Percentiles rank a stretch among this genome's conserved stretches.
Evolutionary conservation across 1,140 invertebrate genomes (phyloP).

Genomic region (Ceratitis capitata): DNA sequence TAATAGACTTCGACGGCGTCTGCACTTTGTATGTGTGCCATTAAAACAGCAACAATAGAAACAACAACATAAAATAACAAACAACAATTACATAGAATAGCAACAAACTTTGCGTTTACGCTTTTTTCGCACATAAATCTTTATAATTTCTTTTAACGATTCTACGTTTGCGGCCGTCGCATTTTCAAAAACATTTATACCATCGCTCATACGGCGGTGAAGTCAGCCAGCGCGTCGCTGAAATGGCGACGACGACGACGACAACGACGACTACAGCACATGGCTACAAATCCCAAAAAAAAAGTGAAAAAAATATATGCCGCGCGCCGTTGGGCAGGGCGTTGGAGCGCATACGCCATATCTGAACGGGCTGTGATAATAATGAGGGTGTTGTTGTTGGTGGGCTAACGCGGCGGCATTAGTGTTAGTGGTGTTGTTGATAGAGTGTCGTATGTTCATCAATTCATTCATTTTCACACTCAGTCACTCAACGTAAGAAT

Average conservation of each 20-base stretch:
- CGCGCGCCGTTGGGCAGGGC: conserved; percentile 19
- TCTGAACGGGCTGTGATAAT: not conserved
- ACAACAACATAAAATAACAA: too few species aligned
- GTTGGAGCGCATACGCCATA: conserved; percentile 33
- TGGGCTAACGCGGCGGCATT: not conserved
- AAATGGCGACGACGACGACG: conserved; percentile 29
- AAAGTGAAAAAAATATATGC: too few species aligned
- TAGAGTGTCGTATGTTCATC: not conserved
- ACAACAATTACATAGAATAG: not conserved
- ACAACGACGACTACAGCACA: conserved; percentile 6
- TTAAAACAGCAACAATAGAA: not conserved
- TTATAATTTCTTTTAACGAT: conserved; percentile 26
- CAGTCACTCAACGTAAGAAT: not conserved
- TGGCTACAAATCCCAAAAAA: not conserved
- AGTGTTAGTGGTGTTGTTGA: not conserved
- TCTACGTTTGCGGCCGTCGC: conserved; percentile 8
- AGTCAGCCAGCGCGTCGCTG: conserved; percentile 31
- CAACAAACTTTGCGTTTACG: not conserved
- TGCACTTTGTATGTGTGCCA: not conserved
- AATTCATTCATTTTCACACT: not conserved
- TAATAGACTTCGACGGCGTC: conserved; percentile 29
- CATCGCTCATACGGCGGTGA: not conserved
- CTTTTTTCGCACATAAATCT: conserved; percentile 35
- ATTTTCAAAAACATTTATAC: too few species aligned
- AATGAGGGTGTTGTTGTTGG: not conserved